Base-by-base conservation (phyloP, 64 coral and sea anemone genomes). In the Dendronephthya gigantea region DNA sequence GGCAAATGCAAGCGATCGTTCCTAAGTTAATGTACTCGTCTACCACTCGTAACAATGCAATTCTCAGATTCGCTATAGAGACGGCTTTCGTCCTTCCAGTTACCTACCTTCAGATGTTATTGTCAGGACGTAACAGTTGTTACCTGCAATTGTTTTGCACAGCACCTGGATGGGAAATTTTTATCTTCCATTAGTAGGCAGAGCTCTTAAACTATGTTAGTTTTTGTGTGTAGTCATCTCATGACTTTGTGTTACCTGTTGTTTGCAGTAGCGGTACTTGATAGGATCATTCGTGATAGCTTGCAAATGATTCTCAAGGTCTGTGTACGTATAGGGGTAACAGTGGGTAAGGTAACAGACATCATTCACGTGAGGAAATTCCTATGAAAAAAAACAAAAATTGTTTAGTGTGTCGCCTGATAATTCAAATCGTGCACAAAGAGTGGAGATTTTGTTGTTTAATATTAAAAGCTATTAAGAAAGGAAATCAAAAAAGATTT, bases 241-340 rank as follows among this genome's bases (percentile, higher is more conserved):
- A 45, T 45, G 41, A 45, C 11, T 5, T n/a, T 66, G 14, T 30
- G 58, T 45, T 70, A 97, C 94, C 87, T 97, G 91, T 87, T 76
- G 90, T 34, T 86, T 90, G 39, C 92, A 89, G 50, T 93, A 84
- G 4, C 90, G 84, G 65, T 87, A 82, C 0, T 75, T 93, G 49
- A 90, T 56, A 9, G 91, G 94, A 79, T 85, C 91, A 12, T 91
- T 87, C 34, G 84, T 39, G 8, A 97, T 33, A 14, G 86, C 85
- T 70, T 68, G 55, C 45, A 97, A 59, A 49, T 93, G 91, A 10
- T 90, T 27, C 29, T 97, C 94, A 12, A 97, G 50, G 41, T 93
- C 94, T 50, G 94, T 93, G 85, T 97, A 97, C 0, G 94, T 91
- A 82, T 97, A 97, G 15, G 94, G 94, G 31, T 93, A 97, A 68